Evolutionary conservation across 2,888 invertebrate genomes (phyloP).

Genomic region (Drosophila maculinotata): DNA sequence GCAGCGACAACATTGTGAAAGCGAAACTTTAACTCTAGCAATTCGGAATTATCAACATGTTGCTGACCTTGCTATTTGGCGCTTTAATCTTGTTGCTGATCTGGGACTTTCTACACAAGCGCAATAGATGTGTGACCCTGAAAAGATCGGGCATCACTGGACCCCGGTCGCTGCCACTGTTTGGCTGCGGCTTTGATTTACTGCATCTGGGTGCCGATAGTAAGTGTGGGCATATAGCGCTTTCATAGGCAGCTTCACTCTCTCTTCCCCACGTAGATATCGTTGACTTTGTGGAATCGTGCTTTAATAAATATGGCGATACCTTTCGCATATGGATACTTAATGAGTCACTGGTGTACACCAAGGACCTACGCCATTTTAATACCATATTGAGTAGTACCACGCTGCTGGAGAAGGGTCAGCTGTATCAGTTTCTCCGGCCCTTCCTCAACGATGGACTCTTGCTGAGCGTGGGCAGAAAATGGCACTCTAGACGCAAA

Average conservation of each 20-base stretch:
- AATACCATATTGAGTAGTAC: conserved; percentile 83
- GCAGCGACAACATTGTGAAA: conserved; percentile 42
- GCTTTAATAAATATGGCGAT: conserved; percentile 83
- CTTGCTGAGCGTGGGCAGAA: conserved; percentile 80
- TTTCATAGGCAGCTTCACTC: background rate
- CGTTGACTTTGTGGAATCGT: conserved; percentile 41
- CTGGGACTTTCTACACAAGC: conserved; percentile 67
- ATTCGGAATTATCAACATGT: conserved; percentile 45
- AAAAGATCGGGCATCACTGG: conserved; percentile 55
- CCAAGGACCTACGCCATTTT: conserved; percentile 83
- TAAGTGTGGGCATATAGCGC: conserved; percentile 28
- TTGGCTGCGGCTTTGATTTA: conserved; percentile 62
- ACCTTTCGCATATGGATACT: conserved; percentile 85
- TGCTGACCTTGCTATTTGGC: conserved; percentile 50
- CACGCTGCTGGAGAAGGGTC: conserved; percentile 75
- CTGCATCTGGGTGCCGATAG: conserved; percentile 64
- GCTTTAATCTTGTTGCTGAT: conserved; percentile 52
- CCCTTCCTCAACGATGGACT: conserved; percentile 77
- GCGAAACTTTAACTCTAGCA: conserved; percentile 2
- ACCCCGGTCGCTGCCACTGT: conserved; percentile 57
- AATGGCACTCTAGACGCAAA: conserved; percentile 89
- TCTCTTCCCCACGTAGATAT: conserved; percentile 45
- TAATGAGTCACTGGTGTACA: conserved; percentile 83
- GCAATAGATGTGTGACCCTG: conserved; percentile 42
- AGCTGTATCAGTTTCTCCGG: conserved; percentile 72